Conservation (phyloP, 2,888 invertebrate species). For the Drosophila anceps region DNA sequence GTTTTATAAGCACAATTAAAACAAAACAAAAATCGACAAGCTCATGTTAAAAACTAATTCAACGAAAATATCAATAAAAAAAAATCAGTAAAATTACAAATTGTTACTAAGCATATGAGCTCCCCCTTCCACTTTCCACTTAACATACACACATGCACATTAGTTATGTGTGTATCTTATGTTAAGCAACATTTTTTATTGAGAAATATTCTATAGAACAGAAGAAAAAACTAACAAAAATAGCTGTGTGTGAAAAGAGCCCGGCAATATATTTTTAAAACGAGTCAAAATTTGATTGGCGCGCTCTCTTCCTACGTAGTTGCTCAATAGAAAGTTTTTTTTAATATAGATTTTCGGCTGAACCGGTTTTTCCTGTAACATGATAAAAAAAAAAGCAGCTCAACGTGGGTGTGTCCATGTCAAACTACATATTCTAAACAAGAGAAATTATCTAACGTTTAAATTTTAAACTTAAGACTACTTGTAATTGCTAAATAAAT, state of each 20-base stretch:
- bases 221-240: slow-evolving; percentile 29
- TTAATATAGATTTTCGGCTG: slow-evolving; percentile 28
- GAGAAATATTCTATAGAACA: slow-evolving; percentile 24
- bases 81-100: slow-evolving; percentile 24
- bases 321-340: slow-evolving; percentile 32
- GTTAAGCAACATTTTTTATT: slow-evolving; percentile 67
- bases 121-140: background rate
- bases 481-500: slow-evolving; percentile 60
- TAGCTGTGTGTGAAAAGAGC: slow-evolving; percentile 31
- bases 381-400: slow-evolving; percentile 24
- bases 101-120: slow-evolving; percentile 21
- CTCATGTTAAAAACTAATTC: slow-evolving; percentile 56
- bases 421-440: slow-evolving; percentile 16
- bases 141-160: slow-evolving; percentile 3
- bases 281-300: slow-evolving; percentile 26
- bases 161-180: slow-evolving; percentile 30
- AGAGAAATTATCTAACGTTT: slow-evolving; percentile 8
- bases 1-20: slow-evolving; percentile 56
- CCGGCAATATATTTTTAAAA: slow-evolving; percentile 64
- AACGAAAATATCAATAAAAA: slow-evolving; percentile 46
- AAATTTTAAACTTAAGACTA: slow-evolving; percentile 55
- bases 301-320: slow-evolving; percentile 18
- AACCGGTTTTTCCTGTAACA: slow-evolving; percentile 49
- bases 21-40: slow-evolving; percentile 38
- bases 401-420: slow-evolving; percentile 48